These are phyloP conservation scores for Pseudomyrmex cubaensis DNA, from an alignment of 1,140 invertebrate genomes.

Conservation along the genomic window DNA sequence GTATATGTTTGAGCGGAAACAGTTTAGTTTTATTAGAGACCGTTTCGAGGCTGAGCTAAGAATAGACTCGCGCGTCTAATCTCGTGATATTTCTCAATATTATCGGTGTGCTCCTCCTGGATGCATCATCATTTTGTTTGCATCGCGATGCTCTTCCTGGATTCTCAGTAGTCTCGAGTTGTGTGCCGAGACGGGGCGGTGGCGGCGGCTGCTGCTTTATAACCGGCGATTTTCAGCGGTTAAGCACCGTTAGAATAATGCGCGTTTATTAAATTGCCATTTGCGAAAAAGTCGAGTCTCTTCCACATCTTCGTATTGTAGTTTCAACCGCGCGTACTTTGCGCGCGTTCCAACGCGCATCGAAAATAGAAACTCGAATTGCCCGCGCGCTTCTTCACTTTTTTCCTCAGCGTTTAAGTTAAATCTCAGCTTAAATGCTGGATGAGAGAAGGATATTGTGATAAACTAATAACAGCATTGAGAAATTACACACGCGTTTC, in stretches of 20 bases:
- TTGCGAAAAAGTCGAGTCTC: conserved; percentile 50
- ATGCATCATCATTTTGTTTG: conserved; percentile 45
- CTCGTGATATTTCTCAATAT: conserved; percentile 36
- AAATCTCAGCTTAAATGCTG: no score
- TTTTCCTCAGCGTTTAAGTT: no score
- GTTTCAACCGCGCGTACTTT: no score
- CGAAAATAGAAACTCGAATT: no score
- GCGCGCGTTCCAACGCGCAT: no score
- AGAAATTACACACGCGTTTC: no score
- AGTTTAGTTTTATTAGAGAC: background rate
- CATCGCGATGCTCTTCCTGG: conserved; percentile 61
- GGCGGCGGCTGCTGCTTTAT: conserved; percentile 65
- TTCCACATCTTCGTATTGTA: background rate
- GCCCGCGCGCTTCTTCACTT: no score
- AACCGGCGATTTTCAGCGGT: conserved; percentile 75
- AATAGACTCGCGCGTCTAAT: conserved; percentile 14
- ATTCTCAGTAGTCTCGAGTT: conserved; percentile 44
- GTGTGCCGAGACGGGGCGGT: conserved; percentile 60
- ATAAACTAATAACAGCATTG: no score
- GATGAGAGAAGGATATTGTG: no score
- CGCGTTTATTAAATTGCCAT: conserved; percentile 60
- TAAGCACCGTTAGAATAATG: conserved; percentile 77
- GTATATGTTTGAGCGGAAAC: background rate
- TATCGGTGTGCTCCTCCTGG: conserved; percentile 20
- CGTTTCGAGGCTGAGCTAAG: background rate